A percentile compares a stretch with the other conserved stretches of the same genome.
These are phyloP conservation scores for Heterohyrax brucei DNA, from an alignment of 2,797 vertebrate genomes.

Conservation along the genomic window DNA sequence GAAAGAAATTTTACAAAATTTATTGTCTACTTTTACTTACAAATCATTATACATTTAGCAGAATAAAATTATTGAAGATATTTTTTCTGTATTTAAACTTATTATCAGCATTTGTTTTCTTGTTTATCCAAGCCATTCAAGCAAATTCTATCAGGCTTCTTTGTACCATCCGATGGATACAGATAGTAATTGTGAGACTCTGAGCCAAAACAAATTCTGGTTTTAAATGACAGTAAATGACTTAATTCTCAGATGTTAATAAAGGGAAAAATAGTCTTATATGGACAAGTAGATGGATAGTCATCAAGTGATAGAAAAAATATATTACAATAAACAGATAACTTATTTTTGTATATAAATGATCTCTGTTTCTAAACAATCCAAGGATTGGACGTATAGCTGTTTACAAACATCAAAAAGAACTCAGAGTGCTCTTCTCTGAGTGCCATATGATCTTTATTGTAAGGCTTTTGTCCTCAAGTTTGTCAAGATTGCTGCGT, in stretches of 20 bases:
- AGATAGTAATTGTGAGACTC: constrained; percentile 81
- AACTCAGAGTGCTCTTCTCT: not conserved
- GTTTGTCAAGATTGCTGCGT: not conserved
- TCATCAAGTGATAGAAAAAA: not conserved
- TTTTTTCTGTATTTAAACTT: constrained; percentile 77
- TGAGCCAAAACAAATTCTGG: constrained; percentile 82
- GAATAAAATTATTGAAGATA: constrained; percentile 62
- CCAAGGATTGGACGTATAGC: not conserved
- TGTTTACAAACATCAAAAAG: not conserved
- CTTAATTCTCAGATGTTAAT: constrained; percentile 81
- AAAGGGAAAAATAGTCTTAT: constrained; percentile 55
- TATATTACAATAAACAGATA: not conserved
- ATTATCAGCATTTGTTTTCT: constrained; percentile 78
- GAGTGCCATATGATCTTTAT: not conserved
- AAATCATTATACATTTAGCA: constrained; percentile 39
- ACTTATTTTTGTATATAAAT: constrained; percentile 15
- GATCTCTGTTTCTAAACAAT: not conserved
- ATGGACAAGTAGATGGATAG: constrained; percentile 15
- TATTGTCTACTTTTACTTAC: constrained; percentile 73
- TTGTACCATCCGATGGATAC: constrained; percentile 77
- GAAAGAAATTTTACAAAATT: not conserved
- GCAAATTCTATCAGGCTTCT: constrained; percentile 74
- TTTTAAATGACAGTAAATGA: constrained; percentile 84
- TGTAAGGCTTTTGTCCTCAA: not conserved
- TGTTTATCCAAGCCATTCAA: constrained; percentile 73